Evolutionary conservation across 2,797 vertebrate genomes (phyloP).

Genomic region (Lepilemur ruficaudatus): DNA sequence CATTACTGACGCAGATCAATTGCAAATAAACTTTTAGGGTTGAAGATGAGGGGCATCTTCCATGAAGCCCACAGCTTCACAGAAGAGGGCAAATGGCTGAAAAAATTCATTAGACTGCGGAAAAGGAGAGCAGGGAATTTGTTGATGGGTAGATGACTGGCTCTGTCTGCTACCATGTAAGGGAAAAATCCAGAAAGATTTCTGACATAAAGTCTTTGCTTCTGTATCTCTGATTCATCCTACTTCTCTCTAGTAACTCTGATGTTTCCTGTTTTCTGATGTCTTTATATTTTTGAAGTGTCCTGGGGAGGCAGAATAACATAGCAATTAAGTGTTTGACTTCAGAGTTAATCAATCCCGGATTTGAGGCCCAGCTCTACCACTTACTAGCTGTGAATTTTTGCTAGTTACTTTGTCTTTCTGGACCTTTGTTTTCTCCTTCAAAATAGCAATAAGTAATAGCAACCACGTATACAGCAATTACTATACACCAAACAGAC

Average conservation of each 20-base stretch:
- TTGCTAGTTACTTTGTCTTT: background rate
- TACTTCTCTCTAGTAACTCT: background rate
- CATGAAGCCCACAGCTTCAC: background rate
- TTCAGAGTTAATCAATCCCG: background rate
- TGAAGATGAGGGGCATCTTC: too few species aligned
- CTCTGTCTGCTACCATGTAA: background rate
- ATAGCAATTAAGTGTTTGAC: background rate
- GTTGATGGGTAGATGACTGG: background rate
- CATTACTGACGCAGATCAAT: background rate
- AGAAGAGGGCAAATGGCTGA: background rate
- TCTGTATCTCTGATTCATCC: background rate
- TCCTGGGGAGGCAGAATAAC: background rate
- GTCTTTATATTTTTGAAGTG: background rate
- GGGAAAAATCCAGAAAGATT: background rate
- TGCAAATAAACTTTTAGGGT: background rate
- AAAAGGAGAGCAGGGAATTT: background rate
- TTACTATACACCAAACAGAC: background rate
- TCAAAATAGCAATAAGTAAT: background rate
- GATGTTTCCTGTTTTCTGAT: background rate
- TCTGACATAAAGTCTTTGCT: background rate
- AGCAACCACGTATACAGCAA: background rate
- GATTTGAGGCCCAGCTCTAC: background rate
- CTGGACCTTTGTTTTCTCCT: constrained; percentile 23
- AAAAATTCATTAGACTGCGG: background rate
- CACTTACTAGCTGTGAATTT: background rate